These are phyloP conservation scores for Anguilla japonica DNA, from an alignment of 2,113 vertebrate genomes.

Conservation along the genomic window DNA sequence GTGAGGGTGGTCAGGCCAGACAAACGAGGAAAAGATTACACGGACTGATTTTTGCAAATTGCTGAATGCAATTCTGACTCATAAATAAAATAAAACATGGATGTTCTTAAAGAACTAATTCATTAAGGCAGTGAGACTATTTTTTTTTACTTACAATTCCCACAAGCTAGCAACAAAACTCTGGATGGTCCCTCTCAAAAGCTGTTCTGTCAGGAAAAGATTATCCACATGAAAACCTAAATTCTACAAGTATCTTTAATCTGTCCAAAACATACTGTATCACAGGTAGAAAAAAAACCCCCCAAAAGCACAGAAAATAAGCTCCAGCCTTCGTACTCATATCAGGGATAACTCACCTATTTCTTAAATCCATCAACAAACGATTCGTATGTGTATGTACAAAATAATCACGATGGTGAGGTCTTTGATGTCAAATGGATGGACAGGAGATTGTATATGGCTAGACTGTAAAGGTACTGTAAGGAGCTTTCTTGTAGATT, in stretches of 20 bases:
- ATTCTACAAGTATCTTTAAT: slow-evolving; percentile 4
- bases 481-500: slow-evolving; percentile 42
- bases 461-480: slow-evolving; percentile 12
- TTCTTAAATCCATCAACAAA: not conserved
- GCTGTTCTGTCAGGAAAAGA: not conserved
- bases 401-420: not conserved
- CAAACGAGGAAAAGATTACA: not conserved
- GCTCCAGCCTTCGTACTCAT: not conserved
- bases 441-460: not conserved
- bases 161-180: not conserved
- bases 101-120: not conserved
- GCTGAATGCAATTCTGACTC: not conserved
- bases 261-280: not conserved
- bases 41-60: not conserved
- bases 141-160: not conserved
- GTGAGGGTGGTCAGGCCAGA: not conserved
- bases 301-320: not conserved
- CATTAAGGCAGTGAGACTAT: not conserved
- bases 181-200: not conserved
- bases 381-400: not conserved
- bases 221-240: slow-evolving; percentile 1
- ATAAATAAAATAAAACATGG: not conserved
- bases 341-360: not conserved
- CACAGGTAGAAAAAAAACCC: not conserved
- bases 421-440: slow-evolving; percentile 12